phyloP scores from a whole-genome alignment of 2,797 vertebrate genomes.

The Sebastiscus albofasciatus region DNA sequence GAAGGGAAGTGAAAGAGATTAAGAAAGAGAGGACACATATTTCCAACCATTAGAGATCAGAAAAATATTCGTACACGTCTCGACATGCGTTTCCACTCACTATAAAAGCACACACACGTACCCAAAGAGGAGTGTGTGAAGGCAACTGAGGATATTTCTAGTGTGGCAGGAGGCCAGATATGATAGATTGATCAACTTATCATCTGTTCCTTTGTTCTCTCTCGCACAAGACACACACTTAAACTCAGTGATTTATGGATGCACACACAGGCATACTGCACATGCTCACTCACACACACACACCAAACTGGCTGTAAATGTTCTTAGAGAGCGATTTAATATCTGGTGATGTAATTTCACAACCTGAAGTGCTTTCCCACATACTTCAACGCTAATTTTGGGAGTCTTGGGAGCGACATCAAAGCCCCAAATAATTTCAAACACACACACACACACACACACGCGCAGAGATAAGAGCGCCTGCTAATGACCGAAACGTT shows the following conservation, averaged over 20 bases:
- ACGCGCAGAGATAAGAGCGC: neutral
- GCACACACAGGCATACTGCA: neutral
- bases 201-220: constrained; percentile 41
- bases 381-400: neutral
- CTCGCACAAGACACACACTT: neutral
- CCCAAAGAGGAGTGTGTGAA: neutral
- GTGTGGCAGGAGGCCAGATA: constrained; percentile 11
- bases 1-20: constrained; percentile 13
- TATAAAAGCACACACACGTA: neutral
- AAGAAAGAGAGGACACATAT: neutral
- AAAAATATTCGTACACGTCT: constrained; percentile 42
- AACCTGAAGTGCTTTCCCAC: constrained; percentile 6
- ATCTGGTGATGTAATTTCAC: constrained; percentile 17
- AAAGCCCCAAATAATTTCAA: neutral
- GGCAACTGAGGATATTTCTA: neutral
- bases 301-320: neutral
- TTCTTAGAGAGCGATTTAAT: constrained; percentile 4
- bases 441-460: neutral
- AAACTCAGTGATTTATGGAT: neutral
- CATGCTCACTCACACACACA: constrained; percentile 3
- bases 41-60: constrained; percentile 14
- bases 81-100: constrained; percentile 7
- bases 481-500: neutral
- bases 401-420: neutral
- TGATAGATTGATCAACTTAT: constrained; percentile 32